Conservation (phyloP, 2,797 vertebrate species). For the Manis crassicaudata region DNA sequence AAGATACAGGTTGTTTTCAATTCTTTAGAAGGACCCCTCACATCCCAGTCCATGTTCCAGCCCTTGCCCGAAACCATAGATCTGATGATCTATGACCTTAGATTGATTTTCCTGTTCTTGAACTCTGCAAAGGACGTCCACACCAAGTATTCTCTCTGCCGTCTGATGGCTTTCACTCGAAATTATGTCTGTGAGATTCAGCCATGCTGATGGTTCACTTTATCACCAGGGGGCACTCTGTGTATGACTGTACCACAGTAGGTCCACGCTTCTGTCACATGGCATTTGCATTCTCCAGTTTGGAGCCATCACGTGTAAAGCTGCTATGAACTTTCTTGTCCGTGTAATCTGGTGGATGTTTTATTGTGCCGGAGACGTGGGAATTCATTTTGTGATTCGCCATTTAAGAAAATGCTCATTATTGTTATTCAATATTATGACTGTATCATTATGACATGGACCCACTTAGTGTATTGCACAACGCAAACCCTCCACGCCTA, state of each 20-base stretch:
- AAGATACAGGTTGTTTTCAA: neutral
- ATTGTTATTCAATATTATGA: neutral
- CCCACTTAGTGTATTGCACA: neutral
- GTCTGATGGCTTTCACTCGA: neutral
- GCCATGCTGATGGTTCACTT: neutral
- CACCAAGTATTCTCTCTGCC: neutral
- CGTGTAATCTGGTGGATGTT: neutral
- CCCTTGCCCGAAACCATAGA: neutral
- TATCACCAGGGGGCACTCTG: neutral
- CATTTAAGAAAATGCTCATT: neutral
- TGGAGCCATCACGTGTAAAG: neutral
- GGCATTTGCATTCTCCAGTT: neutral
- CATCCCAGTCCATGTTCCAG: too few relatives aligned
- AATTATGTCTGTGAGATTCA: neutral
- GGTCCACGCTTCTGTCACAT: neutral
- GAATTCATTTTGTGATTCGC: neutral
- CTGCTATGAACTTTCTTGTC: neutral
- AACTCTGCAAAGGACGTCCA: neutral
- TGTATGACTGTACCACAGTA: too few relatives aligned
- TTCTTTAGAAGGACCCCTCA: neutral
- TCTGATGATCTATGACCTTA: neutral
- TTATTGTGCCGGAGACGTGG: neutral
- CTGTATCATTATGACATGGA: neutral
- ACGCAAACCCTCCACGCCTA: neutral
- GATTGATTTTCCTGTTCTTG: neutral